Evolutionary conservation across 2,888 invertebrate species (phyloP).

Genomic region (Drosophila infuscata): DNA sequence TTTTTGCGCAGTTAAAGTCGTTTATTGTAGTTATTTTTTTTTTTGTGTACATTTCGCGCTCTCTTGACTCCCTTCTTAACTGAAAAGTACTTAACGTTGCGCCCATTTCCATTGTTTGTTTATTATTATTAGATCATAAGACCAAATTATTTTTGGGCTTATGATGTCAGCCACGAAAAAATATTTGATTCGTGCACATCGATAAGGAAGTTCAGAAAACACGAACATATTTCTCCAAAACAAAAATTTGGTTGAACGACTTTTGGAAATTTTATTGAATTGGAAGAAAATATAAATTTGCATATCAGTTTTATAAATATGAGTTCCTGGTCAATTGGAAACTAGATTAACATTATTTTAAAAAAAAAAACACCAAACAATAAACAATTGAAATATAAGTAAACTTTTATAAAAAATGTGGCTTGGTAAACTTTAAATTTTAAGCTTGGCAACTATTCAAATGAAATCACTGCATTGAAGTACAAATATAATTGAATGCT

Average conservation of each 20-base stretch:
- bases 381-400: background rate
- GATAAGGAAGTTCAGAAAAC: conserved; percentile 2
- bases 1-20: conserved; percentile 58
- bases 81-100: conserved; percentile 15
- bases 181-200: conserved; percentile 1
- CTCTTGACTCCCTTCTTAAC: conserved; percentile 19
- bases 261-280: background rate
- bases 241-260: background rate
- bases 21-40: conserved; percentile 4
- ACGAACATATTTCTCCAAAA: background rate
- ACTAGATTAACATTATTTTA: background rate
- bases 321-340: background rate
- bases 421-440: background rate
- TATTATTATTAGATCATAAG: conserved; percentile 23
- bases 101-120: conserved; percentile 37
- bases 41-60: conserved; percentile 45
- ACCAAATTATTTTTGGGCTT: conserved; percentile 1
- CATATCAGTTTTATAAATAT: background rate
- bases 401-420: background rate
- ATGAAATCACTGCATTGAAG: background rate
- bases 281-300: background rate
- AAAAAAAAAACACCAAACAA: background rate
- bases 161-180: conserved; percentile 23
- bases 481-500: background rate
- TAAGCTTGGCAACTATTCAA: background rate